Percentiles rank a stretch among this genome's conserved stretches.
Conservation (phyloP, 2,888 invertebrate species). For the Bhutanitis thaidina region DNA sequence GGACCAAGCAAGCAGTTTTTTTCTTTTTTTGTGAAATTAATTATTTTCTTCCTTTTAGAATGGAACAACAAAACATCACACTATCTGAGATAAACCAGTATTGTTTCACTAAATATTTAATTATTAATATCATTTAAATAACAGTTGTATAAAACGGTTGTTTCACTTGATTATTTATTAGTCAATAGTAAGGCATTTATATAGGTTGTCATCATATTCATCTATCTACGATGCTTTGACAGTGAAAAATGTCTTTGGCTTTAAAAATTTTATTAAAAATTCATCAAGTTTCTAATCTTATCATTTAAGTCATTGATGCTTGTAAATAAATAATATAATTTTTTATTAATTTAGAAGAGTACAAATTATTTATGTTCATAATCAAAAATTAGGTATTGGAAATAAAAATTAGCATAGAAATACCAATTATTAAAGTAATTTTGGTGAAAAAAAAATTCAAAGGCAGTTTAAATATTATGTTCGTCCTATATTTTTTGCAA, state of each 20-base stretch:
- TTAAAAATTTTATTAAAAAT: constrained; percentile 16
- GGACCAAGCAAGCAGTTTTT: constrained; percentile 31
- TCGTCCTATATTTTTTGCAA: constrained; percentile 2
- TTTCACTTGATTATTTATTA: constrained; percentile 19
- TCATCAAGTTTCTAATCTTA: constrained; percentile 38
- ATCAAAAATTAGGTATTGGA: constrained; percentile 47
- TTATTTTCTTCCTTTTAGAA: not conserved
- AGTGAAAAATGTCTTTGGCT: constrained; percentile 37
- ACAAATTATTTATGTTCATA: constrained; percentile 69
- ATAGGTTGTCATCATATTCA: constrained; percentile 56
- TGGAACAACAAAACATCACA: constrained; percentile 1
- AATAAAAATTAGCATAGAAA: constrained; percentile 28
- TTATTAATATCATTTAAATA: constrained; percentile 1
- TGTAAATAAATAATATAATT: constrained; percentile 37
- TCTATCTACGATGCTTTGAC: constrained; percentile 53
- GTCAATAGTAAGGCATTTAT: constrained; percentile 5
- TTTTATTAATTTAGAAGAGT: constrained; percentile 73
- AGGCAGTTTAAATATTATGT: constrained; percentile 18
- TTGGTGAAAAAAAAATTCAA: no score
- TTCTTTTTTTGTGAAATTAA: constrained; percentile 8
- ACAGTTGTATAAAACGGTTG: constrained; percentile 7
- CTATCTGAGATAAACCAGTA: constrained; percentile 11
- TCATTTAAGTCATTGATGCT: constrained; percentile 38
- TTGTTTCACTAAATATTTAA: constrained; percentile 13
- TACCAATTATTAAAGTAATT: no score